A percentile compares a stretch with the other conserved stretches of the same genome.
phyloP scores from a whole-genome alignment of 2,113 vertebrate species.

The Odontesthes bonariensis region DNA sequence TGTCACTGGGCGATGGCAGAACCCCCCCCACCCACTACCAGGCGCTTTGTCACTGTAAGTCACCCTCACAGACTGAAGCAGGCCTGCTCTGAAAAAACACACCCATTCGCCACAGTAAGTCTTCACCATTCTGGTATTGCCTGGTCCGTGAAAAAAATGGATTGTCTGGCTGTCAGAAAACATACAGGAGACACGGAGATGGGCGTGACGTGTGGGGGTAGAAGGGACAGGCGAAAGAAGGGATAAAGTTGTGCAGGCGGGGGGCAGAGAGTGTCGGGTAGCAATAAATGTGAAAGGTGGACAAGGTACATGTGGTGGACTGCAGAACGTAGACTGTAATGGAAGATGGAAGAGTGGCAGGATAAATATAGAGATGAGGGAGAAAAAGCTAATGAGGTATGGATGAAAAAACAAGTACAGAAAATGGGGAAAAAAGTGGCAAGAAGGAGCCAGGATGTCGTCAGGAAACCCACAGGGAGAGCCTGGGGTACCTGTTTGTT shows the following conservation, averaged over 20 bases:
- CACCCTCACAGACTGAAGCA: conserved; percentile 78
- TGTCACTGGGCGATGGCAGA: conserved; percentile 79
- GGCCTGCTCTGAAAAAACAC: conserved; percentile 60
- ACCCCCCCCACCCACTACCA: conserved; percentile 41
- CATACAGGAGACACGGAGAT: conserved; percentile 70
- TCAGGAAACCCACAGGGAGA: conserved; percentile 14
- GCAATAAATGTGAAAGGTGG: conserved; percentile 51
- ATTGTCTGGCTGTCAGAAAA: conserved; percentile 79
- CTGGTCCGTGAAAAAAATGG: conserved; percentile 55
- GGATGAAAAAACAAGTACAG: conserved; percentile 1
- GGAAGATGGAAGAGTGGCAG: conserved; percentile 6
- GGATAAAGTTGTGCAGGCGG: conserved; percentile 63
- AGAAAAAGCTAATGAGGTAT: background rate
- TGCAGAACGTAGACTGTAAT: conserved; percentile 31
- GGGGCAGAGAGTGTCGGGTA: conserved; percentile 30
- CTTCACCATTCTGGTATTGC: conserved; percentile 53
- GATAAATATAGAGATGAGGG: background rate
- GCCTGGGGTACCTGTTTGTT: conserved; percentile 44
- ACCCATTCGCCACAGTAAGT: conserved; percentile 74
- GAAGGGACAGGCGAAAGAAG: conserved; percentile 67
- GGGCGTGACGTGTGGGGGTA: conserved; percentile 54
- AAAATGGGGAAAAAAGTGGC: background rate
- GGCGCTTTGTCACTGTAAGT: conserved; percentile 86
- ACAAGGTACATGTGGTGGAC: conserved; percentile 33
- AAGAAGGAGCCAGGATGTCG: conserved; percentile 12